Evolutionary conservation across 2,113 vertebrate species (phyloP), one percentile per base, ranked within the genome.

Genomic region (Eublepharis macularius): DNA sequence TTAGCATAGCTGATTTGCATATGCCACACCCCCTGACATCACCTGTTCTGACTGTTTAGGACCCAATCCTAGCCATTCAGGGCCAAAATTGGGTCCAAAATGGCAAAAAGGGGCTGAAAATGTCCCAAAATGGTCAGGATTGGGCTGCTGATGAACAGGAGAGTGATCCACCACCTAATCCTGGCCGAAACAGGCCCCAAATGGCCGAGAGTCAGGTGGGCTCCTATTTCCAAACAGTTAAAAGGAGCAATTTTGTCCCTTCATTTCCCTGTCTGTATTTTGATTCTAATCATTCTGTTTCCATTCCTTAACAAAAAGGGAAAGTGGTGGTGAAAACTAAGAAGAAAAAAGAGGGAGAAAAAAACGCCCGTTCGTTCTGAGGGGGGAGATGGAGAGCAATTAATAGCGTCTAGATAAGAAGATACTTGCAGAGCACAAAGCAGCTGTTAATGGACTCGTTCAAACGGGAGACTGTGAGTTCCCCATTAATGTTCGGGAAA

Each of bases 391-490:
- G 88, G 91, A 88, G 89, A 90, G 93, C 94, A 92, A 90, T 94
- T 93, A 93, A 93, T 81, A 87, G 92, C 93, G 81, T 82, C 90
- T 92, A 93, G 91, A 93, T 93, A 92, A 94, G 87, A 92, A 90
- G 91, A 81, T 88, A 91, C 91, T 90, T 93, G 87, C 86, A n/a
- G 91, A 94, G 93, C 93, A 91, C 85, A 89, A 84, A 74, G 87
- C 60, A 13, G 84, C 91, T 89, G 92, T 93, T 94, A 94, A 94
- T 93, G 93, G 93, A 92, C 92, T 84, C 90, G 89, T 92, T 93
- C 90, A 93, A 92, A 93, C 90, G 91, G 90, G 93, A 92, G 90
- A 84, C 90, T 82, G 82, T 90, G 91, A 92, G 92, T 89, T 91
- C 83, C 80, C 78, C 89, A 92, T 93, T 93, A 93, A 94, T 93